Evolutionary conservation across 2,113 vertebrate species (phyloP), one percentile per base, ranked within the genome.

Genomic region (Rhipidura dahli): DNA sequence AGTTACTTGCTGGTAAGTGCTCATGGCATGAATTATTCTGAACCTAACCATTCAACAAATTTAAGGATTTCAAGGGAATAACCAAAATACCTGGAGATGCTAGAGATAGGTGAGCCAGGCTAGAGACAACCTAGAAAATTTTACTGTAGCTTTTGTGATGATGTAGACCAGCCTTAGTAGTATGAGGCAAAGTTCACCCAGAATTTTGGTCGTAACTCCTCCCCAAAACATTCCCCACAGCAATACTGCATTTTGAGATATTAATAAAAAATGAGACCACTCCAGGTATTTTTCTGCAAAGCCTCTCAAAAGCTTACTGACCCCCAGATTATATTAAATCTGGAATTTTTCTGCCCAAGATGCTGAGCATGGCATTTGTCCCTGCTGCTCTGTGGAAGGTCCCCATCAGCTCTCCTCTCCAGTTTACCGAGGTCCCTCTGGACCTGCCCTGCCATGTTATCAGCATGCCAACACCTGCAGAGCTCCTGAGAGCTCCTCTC

Each of bases 381-480:
- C 56, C 23, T 2, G 2, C 33, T 24, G 44, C 72, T 64, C 26
- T 8, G 5, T 0, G 0, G 26, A 35, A 54, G 10, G 30, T 42
- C 33, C 42, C 57, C 45, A 37, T 20, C 60, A 80, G 51, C 23
- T 42, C 42, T 42, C 40, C 56, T 28, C 50, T 64, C 16, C 50
- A 73, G 35, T 35, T 40, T 19, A 7, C 22, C 53, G 18, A 10
- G 2, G 49, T 64, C 33, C 31, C 78, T 45, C 40, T 54, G 30
- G 26, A 42, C 21, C 54, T 69, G 28, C 39, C 42, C 54, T 40
- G 64, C 15, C 35, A 4, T 0, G 2, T 40, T 72, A 87, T 37
- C 73, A 64, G 19, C 3, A 3, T 11, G 24, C 24, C 40, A 81
- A 54, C 59, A 59, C 26, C 33, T 27, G 44, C 35, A 54, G 28